Conservation (phyloP, 2,888 invertebrate genomes). For the Perizoma flavofasciatum region DNA sequence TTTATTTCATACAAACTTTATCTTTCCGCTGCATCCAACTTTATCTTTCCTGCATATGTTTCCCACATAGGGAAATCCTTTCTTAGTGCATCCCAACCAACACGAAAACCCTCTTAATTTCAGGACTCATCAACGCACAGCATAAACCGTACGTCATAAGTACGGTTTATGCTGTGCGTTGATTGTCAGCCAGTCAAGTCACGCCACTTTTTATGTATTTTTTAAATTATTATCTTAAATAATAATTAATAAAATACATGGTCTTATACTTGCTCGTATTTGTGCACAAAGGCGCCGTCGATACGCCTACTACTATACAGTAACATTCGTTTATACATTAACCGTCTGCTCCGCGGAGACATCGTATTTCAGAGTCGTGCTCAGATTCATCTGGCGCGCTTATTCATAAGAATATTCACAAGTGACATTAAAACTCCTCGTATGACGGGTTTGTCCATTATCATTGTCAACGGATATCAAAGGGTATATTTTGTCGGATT, state of each 20-base stretch:
- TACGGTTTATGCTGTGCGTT: no score
- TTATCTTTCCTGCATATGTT: no score
- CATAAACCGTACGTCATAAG: no score
- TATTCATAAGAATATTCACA: slow-evolving; percentile 72
- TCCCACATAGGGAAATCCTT: no score
- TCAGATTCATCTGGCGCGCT: slow-evolving; percentile 74
- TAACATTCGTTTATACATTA: slow-evolving; percentile 63
- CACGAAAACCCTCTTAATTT: no score
- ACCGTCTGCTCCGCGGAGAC: slow-evolving; percentile 61
- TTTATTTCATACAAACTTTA: no score
- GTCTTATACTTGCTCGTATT: slow-evolving; percentile 49
- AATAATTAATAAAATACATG: slow-evolving; percentile 24
- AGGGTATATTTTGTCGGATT: slow-evolving; percentile 65
- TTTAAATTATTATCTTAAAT: no score
- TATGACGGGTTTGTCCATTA: slow-evolving; percentile 69
- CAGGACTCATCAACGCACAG: no score
- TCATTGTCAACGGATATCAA: slow-evolving; percentile 71
- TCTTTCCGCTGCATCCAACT: no score
- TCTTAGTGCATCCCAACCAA: no score
- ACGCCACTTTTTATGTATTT: no score
- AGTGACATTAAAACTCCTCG: slow-evolving; percentile 74
- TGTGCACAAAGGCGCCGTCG: slow-evolving; percentile 61
- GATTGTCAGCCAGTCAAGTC: no score
- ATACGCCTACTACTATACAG: slow-evolving; percentile 69
- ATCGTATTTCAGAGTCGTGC: slow-evolving; percentile 79